Base-by-base conservation (phyloP, 2,113 vertebrate genomes). In the Lates calcarifer region DNA sequence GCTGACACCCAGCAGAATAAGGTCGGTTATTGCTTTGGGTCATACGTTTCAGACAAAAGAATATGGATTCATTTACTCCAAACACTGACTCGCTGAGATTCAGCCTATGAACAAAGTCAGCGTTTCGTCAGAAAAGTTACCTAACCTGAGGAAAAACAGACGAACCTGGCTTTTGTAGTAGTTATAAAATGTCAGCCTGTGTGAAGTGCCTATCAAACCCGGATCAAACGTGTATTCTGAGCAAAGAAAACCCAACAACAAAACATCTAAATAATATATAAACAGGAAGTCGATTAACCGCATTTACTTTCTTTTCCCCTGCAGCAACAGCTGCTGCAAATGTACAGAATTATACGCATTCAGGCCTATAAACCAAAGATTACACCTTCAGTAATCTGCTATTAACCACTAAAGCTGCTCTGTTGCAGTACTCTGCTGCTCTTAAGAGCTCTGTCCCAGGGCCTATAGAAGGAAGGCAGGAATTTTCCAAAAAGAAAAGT, bases 21-120 rank as follows among this genome's bases (percentile, higher is more conserved):
- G 24, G 41, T 70, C 0, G 1, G 72, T 81, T 84, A 84, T 75
- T 67, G 65, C 74, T 68, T 72, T 81, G 67, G 77, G 68, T 45
- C 22, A 72, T 35, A 47, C 2, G 3, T 70, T 62, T 70, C 35
- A 63, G 31, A 45, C 15, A 47, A 35, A 63, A 37, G 31, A 43
- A 70, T 71, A 71, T 70, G 51, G 74, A 86, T 70, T 70, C 13
- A 86, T 81, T 81, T 63, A 62, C 20, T 78, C 55, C 63, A 45
- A 63, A 39, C 33, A 49, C 22, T 5, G 12, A 65, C 79, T 61
- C 17, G 17, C 45, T 31, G 20, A 43, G 60, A 73, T 51, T 29
- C 10, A 72, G 62, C 7, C 14, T 26, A 9, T 10, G 55, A 65
- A 67, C 20, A 47, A 49, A 55, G 24, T 53, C 7, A 41, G 20